Evolutionary conservation across 2,797 vertebrate genomes (phyloP).

Genomic region (Cygnus olor): DNA sequence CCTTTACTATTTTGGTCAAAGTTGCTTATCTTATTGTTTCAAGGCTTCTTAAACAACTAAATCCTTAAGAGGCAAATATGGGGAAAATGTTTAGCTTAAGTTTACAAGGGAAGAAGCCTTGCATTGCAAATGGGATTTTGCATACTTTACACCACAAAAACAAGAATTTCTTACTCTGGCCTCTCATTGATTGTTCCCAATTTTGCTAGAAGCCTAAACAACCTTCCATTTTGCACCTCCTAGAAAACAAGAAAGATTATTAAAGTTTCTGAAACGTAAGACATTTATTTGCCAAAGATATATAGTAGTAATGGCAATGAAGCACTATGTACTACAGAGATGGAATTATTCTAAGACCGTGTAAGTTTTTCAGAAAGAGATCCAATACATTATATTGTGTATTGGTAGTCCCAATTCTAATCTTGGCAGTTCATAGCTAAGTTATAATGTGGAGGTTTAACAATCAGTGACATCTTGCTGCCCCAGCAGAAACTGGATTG

Average conservation of each 20-base stretch:
- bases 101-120: not conserved
- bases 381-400: not conserved
- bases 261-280: not conserved
- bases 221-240: conserved; percentile 98
- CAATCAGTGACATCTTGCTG: not conserved
- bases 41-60: not conserved
- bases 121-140: not conserved
- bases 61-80: not conserved
- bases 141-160: conserved; percentile 5
- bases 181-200: conserved; percentile 99
- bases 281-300: not conserved
- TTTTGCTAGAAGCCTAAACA: conserved; percentile 97
- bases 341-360: not conserved
- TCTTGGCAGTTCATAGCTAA: not conserved
- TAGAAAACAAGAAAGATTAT: conserved; percentile 78
- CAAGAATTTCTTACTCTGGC: conserved; percentile 90
- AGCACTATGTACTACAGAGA: not conserved
- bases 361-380: not conserved
- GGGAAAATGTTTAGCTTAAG: not conserved
- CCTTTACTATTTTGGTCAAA: not conserved
- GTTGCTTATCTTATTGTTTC: not conserved
- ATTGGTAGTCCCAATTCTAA: not conserved
- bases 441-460: not conserved
- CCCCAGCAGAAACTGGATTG: not conserved
- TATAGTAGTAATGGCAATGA: not conserved